These are phyloP conservation scores for Sminthurinus signatus DNA, from an alignment of 1,140 invertebrate genomes.

Conservation along the genomic window DNA sequence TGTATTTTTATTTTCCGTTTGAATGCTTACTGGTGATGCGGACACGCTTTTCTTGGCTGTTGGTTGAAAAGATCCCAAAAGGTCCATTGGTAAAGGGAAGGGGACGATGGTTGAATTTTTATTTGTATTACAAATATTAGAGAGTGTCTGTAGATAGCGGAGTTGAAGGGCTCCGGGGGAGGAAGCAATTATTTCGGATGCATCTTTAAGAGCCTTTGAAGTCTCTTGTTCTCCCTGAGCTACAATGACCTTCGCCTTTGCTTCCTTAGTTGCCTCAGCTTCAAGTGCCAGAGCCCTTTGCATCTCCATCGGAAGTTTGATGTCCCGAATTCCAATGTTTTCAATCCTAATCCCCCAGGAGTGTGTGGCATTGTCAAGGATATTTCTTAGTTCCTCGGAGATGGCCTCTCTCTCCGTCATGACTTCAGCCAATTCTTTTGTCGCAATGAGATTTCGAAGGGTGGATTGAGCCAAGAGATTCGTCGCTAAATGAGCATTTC, in stretches of 20 bases:
- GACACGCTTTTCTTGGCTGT: too few species aligned
- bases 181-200: slow-evolving; percentile 48
- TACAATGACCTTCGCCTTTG: slow-evolving; percentile 52
- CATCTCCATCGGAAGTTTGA: slow-evolving; percentile 54
- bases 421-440: slow-evolving; percentile 48
- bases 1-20: too few species aligned
- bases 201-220: slow-evolving; percentile 50
- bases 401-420: slow-evolving; percentile 47
- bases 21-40: too few species aligned
- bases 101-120: too few species aligned
- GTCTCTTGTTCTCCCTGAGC: slow-evolving; percentile 53
- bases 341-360: slow-evolving; percentile 56
- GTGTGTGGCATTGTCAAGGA: slow-evolving; percentile 51
- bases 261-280: slow-evolving; percentile 54
- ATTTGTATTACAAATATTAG: too few species aligned
- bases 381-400: slow-evolving; percentile 28
- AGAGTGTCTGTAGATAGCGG: slow-evolving; percentile 48
- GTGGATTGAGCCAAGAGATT: slow-evolving; percentile 49
- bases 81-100: too few species aligned
- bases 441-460: slow-evolving; percentile 49
- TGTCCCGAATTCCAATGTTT: slow-evolving; percentile 49
- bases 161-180: slow-evolving; percentile 44
- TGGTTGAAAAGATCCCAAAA: too few species aligned
- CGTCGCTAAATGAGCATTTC: slow-evolving; percentile 86
- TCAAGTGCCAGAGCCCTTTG: slow-evolving; percentile 57